These are phyloP conservation scores for Suncus etruscus DNA, from an alignment of 2,113 vertebrate species.

Conservation along the genomic window DNA sequence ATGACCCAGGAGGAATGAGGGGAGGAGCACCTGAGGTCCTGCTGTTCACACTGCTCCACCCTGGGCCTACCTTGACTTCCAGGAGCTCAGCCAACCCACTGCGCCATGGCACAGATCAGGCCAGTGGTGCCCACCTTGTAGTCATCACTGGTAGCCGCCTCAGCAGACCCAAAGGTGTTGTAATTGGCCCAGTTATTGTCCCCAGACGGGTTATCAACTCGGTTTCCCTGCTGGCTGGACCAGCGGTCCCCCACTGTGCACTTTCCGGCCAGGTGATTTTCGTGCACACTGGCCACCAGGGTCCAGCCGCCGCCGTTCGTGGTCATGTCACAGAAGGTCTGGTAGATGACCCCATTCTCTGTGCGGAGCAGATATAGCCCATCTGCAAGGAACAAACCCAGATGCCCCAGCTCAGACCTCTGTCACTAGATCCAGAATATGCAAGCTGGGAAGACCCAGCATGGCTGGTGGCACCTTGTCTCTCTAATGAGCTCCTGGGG, in stretches of 20 bases:
- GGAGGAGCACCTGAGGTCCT: too few relatives aligned
- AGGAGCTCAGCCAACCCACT: too few relatives aligned
- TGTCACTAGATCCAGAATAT: too few relatives aligned
- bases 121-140: conserved; percentile 78
- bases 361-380: conserved; percentile 54
- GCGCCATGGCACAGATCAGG: too few relatives aligned
- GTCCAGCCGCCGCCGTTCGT: conserved; percentile 86
- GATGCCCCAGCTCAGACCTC: not conserved
- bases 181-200: conserved; percentile 84
- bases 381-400: conserved; percentile 67
- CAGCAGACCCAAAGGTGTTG: conserved; percentile 82
- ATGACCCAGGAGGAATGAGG: not conserved
- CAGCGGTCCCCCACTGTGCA: conserved; percentile 80
- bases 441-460: too few relatives aligned
- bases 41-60: too few relatives aligned
- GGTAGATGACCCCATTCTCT: conserved; percentile 67
- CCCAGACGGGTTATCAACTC: conserved; percentile 68
- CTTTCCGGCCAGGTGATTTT: conserved; percentile 83
- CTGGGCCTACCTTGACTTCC: too few relatives aligned
- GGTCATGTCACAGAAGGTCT: conserved; percentile 87
- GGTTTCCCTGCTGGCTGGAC: conserved; percentile 85
- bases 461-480: too few relatives aligned
- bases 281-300: conserved; percentile 85
- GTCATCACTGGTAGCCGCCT: conserved; percentile 82
- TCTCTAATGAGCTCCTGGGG: too few relatives aligned